These are phyloP conservation scores for Nansenia antarctica DNA, from an alignment of 2,113 vertebrate genomes.

Conservation along the genomic window DNA sequence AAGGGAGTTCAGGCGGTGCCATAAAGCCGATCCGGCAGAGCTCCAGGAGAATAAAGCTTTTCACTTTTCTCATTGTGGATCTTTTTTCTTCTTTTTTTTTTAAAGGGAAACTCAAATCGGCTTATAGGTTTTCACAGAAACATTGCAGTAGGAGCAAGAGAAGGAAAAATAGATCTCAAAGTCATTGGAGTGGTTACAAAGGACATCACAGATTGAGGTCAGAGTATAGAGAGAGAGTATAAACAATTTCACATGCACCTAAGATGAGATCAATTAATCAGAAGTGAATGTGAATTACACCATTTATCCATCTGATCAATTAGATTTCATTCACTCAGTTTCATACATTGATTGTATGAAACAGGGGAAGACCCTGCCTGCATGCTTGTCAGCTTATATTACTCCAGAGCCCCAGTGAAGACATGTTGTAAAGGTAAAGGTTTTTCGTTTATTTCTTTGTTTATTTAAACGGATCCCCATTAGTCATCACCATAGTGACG, in stretches of 20 bases:
- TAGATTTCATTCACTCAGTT: background rate
- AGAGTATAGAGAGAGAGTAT: slow-evolving; percentile 57
- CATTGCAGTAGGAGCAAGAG: slow-evolving; percentile 58
- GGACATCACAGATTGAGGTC: slow-evolving; percentile 75
- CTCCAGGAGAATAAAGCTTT: slow-evolving; percentile 74
- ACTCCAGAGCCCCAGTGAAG: background rate
- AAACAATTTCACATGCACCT: slow-evolving; percentile 56
- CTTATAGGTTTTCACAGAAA: slow-evolving; percentile 70
- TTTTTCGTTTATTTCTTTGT: too few species aligned
- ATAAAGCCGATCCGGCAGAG: slow-evolving; percentile 71
- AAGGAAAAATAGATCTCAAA: slow-evolving; percentile 67
- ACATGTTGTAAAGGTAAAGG: too few species aligned
- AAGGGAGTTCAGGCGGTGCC: slow-evolving; percentile 63
- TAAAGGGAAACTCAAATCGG: slow-evolving; percentile 72
- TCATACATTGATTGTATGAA: background rate
- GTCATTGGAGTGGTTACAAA: slow-evolving; percentile 69
- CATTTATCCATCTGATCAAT: slow-evolving; percentile 69
- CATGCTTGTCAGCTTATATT: background rate
- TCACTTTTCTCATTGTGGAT: slow-evolving; percentile 67
- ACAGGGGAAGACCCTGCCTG: background rate
- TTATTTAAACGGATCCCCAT: too few species aligned
- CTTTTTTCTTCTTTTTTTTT: slow-evolving; percentile 56
- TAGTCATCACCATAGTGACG: too few species aligned
- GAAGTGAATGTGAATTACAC: slow-evolving; percentile 65
- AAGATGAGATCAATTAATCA: slow-evolving; percentile 79